These are phyloP conservation scores for Spilarctia lutea DNA, from an alignment of 2,888 invertebrate genomes.

Conservation along the genomic window DNA sequence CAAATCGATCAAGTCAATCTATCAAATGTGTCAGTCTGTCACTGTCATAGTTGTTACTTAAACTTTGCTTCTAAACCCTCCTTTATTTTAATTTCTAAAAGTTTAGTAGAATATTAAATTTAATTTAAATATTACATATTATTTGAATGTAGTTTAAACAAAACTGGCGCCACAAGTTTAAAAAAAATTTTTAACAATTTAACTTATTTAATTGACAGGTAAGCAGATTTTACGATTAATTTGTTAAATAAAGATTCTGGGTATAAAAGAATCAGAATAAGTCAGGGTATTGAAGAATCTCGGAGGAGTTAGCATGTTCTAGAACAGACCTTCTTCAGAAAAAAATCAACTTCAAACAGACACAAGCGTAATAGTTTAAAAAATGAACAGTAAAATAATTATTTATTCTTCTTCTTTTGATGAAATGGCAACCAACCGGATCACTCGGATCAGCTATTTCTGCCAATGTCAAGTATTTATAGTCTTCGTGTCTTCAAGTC, in stretches of 20 bases:
- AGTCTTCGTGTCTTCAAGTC: too few relatives aligned
- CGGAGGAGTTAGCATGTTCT: not conserved
- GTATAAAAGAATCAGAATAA: not conserved
- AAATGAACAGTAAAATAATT: too few relatives aligned
- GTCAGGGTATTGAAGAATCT: too few relatives aligned
- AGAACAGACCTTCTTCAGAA: not conserved
- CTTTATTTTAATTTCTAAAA: not conserved
- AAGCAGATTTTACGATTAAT: too few relatives aligned
- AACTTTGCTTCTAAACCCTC: not conserved
- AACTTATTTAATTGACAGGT: not conserved
- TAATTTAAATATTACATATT: not conserved
- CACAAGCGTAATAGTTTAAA: not conserved
- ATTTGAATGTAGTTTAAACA: not conserved
- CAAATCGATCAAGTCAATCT: not conserved
- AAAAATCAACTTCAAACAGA: too few relatives aligned
- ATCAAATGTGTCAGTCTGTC: constrained; percentile 1
- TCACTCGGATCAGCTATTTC: too few relatives aligned
- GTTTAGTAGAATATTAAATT: not conserved
- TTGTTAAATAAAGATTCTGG: not conserved
- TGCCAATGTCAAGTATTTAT: too few relatives aligned
- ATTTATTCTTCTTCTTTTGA: too few relatives aligned
- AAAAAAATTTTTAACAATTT: not conserved
- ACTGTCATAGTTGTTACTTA: not conserved
- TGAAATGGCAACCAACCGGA: too few relatives aligned
- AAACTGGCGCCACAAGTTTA: not conserved